These are phyloP conservation scores for Lasioglossum vierecki DNA, from an alignment of 2,888 invertebrate species.

Conservation along the genomic window DNA sequence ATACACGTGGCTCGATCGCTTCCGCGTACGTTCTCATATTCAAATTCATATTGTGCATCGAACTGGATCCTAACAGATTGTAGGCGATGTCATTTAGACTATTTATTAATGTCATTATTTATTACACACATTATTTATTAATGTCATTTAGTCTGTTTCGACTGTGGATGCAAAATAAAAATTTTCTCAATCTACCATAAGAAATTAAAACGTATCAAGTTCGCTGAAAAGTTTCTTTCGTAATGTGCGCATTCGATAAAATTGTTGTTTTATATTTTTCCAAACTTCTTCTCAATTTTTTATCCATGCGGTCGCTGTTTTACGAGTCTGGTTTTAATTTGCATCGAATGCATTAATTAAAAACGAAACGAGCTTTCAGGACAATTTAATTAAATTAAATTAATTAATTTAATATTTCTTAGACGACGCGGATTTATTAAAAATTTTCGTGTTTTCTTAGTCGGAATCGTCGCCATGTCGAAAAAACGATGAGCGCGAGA, in stretches of 20 bases:
- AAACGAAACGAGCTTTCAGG: too few species aligned
- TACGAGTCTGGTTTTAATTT: too few species aligned
- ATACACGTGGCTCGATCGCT: slow-evolving; percentile 33
- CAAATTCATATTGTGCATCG: neutral
- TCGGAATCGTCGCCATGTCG: slow-evolving; percentile 63
- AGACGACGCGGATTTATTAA: neutral
- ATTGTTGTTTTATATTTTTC: too few species aligned
- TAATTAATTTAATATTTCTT: neutral
- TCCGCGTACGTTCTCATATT: slow-evolving; percentile 45
- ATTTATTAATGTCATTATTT: too few species aligned
- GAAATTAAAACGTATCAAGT: too few species aligned
- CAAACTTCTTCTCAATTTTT: too few species aligned
- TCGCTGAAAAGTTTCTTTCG: neutral
- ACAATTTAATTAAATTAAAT: neutral
- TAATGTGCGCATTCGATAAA: neutral
- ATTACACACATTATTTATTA: too few species aligned
- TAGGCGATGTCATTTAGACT: neutral
- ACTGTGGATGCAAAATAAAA: neutral
- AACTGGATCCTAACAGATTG: neutral
- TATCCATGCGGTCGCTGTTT: too few species aligned
- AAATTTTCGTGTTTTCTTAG: slow-evolving; percentile 21
- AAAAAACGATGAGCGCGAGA: slow-evolving; percentile 65
- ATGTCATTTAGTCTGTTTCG: too few species aligned
- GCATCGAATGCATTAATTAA: too few species aligned
- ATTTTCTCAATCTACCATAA: neutral